Evolutionary conservation across 2,113 vertebrate species (phyloP).

Genomic region (Penelope pileata): DNA sequence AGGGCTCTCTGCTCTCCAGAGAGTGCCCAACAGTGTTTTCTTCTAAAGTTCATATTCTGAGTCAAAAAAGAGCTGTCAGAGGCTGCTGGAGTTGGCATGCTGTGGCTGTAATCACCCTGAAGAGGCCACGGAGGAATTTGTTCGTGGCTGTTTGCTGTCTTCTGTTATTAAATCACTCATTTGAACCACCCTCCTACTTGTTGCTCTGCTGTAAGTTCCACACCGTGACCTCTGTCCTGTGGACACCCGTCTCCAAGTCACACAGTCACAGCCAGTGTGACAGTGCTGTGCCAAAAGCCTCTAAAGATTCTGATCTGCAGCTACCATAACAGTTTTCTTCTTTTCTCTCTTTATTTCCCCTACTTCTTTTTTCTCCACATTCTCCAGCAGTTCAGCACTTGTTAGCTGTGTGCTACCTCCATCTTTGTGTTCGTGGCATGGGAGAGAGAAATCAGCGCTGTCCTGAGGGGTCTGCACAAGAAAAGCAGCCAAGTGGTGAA

Average conservation of each 20-base stretch:
- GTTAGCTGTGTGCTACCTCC: neutral
- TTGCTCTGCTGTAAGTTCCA: neutral
- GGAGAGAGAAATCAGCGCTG: neutral
- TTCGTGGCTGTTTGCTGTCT: neutral
- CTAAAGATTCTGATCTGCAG: neutral
- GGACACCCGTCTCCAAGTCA: neutral
- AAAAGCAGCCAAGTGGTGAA: neutral
- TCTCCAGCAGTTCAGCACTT: neutral
- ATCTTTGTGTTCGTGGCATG: neutral
- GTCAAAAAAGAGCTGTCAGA: neutral
- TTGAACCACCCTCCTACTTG: neutral
- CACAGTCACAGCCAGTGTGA: neutral
- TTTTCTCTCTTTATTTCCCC: fast-evolving
- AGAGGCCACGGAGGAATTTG: neutral
- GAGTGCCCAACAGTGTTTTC: neutral
- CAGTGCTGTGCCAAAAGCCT: neutral
- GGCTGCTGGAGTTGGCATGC: neutral
- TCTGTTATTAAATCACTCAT: neutral
- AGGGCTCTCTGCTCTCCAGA: neutral
- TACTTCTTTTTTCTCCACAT: fast-evolving
- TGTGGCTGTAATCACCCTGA: neutral
- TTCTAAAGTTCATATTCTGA: neutral
- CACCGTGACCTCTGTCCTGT: neutral
- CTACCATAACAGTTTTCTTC: neutral
- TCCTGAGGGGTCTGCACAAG: neutral